These are phyloP conservation scores for Nesogale talazaci DNA, from an alignment of 2,113 vertebrate genomes.

Conservation along the genomic window DNA sequence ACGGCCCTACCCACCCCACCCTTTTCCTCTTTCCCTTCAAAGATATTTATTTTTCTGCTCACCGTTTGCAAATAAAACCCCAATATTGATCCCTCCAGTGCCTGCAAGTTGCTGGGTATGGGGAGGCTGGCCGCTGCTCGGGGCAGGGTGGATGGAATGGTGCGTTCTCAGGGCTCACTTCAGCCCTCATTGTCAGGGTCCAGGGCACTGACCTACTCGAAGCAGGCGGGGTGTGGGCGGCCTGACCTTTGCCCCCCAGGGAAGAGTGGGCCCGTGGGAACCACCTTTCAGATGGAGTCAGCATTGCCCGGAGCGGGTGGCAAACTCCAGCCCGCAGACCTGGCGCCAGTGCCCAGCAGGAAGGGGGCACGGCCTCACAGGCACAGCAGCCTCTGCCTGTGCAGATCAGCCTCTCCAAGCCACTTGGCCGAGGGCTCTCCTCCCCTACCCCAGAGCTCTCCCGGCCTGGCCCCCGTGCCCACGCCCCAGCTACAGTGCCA, in stretches of 20 bases:
- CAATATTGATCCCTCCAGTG: slow-evolving; percentile 50
- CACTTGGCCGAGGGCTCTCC: not conserved
- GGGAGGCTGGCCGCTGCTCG: not conserved
- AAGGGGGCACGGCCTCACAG: not conserved
- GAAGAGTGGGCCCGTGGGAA: slow-evolving; percentile 54
- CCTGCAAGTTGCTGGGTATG: not conserved
- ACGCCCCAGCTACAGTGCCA: not conserved
- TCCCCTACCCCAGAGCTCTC: not conserved
- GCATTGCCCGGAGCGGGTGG: too few relatives aligned
- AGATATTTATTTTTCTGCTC: slow-evolving; percentile 83
- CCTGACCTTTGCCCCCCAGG: slow-evolving; percentile 44
- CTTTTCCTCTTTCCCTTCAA: slow-evolving; percentile 60
- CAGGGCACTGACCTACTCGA: not conserved
- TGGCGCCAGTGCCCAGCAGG: slow-evolving; percentile 5
- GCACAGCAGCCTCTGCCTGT: slow-evolving; percentile 50
- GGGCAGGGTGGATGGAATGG: not conserved
- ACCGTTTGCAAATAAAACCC: slow-evolving; percentile 77
- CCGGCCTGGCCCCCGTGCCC: too few relatives aligned
- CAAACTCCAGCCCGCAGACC: slow-evolving; percentile 44
- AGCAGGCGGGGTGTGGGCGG: not conserved
- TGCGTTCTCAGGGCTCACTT: not conserved
- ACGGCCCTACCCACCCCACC: not conserved
- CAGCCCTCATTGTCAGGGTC: not conserved
- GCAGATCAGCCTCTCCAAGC: slow-evolving; percentile 49
- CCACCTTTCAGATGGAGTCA: slow-evolving; percentile 65